Evolutionary conservation across 2,113 vertebrate genomes (phyloP), one percentile per base, ranked within the genome.

Genomic region (Corythornis vintsioides): DNA sequence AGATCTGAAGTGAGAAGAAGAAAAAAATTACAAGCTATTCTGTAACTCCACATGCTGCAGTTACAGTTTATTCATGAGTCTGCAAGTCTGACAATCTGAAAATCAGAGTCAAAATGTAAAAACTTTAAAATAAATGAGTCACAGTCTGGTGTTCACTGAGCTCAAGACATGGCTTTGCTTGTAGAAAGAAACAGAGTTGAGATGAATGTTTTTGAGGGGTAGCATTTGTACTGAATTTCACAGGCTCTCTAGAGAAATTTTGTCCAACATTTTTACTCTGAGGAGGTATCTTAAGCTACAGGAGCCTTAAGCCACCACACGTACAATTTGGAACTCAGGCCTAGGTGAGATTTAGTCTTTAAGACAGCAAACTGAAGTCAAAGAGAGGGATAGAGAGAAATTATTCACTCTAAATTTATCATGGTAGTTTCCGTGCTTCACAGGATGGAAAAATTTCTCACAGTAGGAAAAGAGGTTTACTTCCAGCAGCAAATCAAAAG

Each of bases 61-160:
- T 9, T 86, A 43, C 24, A 81, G 26, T 40, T 90, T 81, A 67
- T 81, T 86, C 18, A 48, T 48, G 52, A 88, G 4, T 42, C 33
- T 86, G 31, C 19, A 84, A 83, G 38, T 33, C 31, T 88, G 60
- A 35, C 40, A 83, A 35, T 19, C 13, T 90, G 57, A 83, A 85
- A 90, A 95, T 52, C 11, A 56, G 61, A 86, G 40, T 71, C 66
- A 64, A 77, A 86, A 88, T 90, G 56, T 52, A 74, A 86, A 77
- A 40, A 60, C 21, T 56, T 59, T 85, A 67, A 89, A 92, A 76
- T 60, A 45, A 67, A 31, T 47, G 75, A 87, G 43, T 55, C 82
- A 89, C 5, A 38, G 43, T 8, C 33, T 73, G 15, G 7, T 45
- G 26, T 52, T 85, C 42, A 43, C 8, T 52, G 6, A 40, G 55